Conservation (phyloP, 1,140 invertebrate species). For the Drosophila micromelanica region DNA sequence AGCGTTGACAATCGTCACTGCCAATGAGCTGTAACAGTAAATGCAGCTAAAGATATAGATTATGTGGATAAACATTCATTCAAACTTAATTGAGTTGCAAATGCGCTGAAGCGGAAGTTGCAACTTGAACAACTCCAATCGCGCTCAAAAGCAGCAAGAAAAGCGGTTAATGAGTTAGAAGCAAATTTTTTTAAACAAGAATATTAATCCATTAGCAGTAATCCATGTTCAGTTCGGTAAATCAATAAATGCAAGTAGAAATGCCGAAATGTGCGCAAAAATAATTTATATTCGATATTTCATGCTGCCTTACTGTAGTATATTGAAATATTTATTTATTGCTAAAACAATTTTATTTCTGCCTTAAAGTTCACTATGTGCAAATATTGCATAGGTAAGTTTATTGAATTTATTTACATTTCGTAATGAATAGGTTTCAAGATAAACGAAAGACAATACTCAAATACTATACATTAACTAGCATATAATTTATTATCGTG, state of each 20-base stretch:
- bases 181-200: neutral
- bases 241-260: neutral
- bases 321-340: neutral
- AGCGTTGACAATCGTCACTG: slow-evolving; percentile 14
- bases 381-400: neutral
- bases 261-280: neutral
- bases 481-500: neutral
- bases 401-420: neutral
- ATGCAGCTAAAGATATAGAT: neutral
- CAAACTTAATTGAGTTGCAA: neutral
- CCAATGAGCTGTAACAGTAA: slow-evolving; percentile 9
- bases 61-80: neutral
- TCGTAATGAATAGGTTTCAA: neutral
- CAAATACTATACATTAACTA: neutral
- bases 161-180: neutral
- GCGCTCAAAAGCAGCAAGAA: too few species aligned
- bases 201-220: neutral
- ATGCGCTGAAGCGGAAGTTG: neutral
- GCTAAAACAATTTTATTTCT: neutral
- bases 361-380: neutral
- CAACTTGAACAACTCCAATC: neutral
- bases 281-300: slow-evolving; percentile 1
- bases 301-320: neutral
- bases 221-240: neutral
- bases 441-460: too few species aligned